A percentile compares a stretch with the other conserved stretches of the same genome.
Conservation (phyloP, 2,113 vertebrate species). For the Dunckerocampus dactyliophorus region DNA sequence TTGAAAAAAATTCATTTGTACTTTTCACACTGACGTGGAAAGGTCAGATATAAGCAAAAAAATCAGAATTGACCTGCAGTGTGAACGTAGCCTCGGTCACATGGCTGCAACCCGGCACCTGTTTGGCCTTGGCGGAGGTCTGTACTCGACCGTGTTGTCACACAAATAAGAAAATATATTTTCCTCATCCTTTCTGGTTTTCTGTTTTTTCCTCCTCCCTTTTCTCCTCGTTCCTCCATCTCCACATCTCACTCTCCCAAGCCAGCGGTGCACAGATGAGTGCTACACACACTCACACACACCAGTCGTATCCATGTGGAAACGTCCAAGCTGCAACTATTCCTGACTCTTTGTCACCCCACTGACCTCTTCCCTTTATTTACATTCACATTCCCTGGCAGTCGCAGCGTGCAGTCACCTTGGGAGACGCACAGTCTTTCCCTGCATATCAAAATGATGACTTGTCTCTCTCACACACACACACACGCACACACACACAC, state of each 20-base stretch:
- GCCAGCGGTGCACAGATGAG: conserved; percentile 50
- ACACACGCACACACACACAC: conserved; percentile 4
- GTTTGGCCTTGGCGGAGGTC: too few relatives aligned
- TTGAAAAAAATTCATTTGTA: too few relatives aligned
- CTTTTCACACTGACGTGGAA: too few relatives aligned
- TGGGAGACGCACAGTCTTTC: conserved; percentile 32
- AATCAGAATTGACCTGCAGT: too few relatives aligned
- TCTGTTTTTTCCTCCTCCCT: conserved; percentile 26
- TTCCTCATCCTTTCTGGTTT: conserved; percentile 25
- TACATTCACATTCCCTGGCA: conserved; percentile 40
- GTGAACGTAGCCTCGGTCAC: too few relatives aligned
- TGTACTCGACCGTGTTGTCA: too few relatives aligned
- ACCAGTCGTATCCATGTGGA: not conserved
- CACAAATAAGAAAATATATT: too few relatives aligned
- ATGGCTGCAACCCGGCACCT: too few relatives aligned
- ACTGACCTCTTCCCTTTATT: conserved; percentile 37
- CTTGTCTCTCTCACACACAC: not conserved
- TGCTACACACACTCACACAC: conserved; percentile 19
- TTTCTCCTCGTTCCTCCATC: conserved; percentile 53
- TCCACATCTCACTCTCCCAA: conserved; percentile 41
- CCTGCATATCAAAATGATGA: conserved; percentile 25
- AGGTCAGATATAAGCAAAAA: too few relatives aligned
- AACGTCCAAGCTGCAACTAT: not conserved
- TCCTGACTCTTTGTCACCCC: not conserved
- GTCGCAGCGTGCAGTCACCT: conserved; percentile 22